Base-by-base conservation (phyloP, 2,797 vertebrate genomes). In the Dipus sagitta region DNA sequence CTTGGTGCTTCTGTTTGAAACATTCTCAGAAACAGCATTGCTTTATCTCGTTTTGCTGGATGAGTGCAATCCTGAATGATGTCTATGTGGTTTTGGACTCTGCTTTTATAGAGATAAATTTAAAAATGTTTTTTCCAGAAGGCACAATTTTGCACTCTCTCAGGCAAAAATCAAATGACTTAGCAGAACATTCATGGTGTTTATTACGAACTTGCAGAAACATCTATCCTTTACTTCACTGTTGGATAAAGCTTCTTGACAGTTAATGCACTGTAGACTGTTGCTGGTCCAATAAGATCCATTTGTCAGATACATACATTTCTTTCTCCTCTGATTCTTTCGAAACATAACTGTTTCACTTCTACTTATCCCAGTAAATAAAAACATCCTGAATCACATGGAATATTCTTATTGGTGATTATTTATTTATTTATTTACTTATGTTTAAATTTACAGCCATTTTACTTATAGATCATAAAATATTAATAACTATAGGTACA, bases 111-210 rank as follows among this genome's bases (percentile, higher is more conserved):
- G 21, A 88, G 62, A 86, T 77, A 92, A 72, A 86, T 76, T 91
- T 85, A 8, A 64, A 94, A 84, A 15, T 10, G 47, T 23, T 82
- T 34, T 80, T 74, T 86, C 42, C 34, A 86, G 28, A 93, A 93
- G 91, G 34, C 60, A 94, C 28, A 86, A 52, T 94, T 94, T 93
- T 93, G 24, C 3, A 94, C 26, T 95, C 88, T 72, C 74, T 95
- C 88, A 86, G 30, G 18, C 12, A 80, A 88, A 87, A 88, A 77
- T 78, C 70, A 92, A 94, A 86, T 92, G 28, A 71, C 77, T 88
- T 97, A 88, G 20, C 34, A 75, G 60, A 65, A 88, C 47, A 47
- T 62, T 91, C 28, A 65, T 23, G 52, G 8, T 82, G 65, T 79
- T 90, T 88, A 67, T 94, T 86, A 94, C 54, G 86, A 95, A 91